Conservation (phyloP, 2,797 vertebrate species). For the Meriones psammophilus region DNA sequence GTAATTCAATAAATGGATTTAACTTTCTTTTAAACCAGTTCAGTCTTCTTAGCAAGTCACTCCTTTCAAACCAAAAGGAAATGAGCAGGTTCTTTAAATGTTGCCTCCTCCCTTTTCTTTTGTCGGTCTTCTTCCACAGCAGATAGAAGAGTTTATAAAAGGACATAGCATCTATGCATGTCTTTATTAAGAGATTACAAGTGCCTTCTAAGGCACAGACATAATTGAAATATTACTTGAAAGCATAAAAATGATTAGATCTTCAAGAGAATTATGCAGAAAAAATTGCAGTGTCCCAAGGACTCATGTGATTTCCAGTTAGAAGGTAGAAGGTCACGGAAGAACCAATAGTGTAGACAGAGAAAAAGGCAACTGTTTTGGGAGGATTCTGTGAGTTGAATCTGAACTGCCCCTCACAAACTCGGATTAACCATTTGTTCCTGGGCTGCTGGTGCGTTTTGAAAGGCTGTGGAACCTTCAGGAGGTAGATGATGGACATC, state of each 20-base stretch:
- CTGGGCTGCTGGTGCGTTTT: not conserved
- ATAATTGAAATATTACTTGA: constrained; percentile 58
- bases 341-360: not conserved
- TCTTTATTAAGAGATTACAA: not conserved
- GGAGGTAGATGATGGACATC: not conserved
- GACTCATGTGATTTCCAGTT: constrained; percentile 51
- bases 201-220: constrained; percentile 11
- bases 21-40: constrained; percentile 36
- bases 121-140: not conserved
- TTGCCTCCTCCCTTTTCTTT: constrained; percentile 34
- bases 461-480: not conserved
- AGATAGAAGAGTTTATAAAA: constrained; percentile 23
- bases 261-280: constrained; percentile 46
- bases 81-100: constrained; percentile 1
- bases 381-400: not conserved
- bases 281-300: constrained; percentile 16
- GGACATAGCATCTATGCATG: not conserved
- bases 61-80: constrained; percentile 26
- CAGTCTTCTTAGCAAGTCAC: constrained; percentile 23
- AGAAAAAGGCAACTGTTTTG: not conserved
- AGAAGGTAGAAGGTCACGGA: constrained; percentile 23
- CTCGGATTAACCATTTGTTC: not conserved
- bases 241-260: constrained; percentile 28
- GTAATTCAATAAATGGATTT: constrained; percentile 43
- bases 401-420: not conserved